phyloP scores from a whole-genome alignment of 2,113 vertebrate genomes.

The Pycnonotus jocosus region DNA sequence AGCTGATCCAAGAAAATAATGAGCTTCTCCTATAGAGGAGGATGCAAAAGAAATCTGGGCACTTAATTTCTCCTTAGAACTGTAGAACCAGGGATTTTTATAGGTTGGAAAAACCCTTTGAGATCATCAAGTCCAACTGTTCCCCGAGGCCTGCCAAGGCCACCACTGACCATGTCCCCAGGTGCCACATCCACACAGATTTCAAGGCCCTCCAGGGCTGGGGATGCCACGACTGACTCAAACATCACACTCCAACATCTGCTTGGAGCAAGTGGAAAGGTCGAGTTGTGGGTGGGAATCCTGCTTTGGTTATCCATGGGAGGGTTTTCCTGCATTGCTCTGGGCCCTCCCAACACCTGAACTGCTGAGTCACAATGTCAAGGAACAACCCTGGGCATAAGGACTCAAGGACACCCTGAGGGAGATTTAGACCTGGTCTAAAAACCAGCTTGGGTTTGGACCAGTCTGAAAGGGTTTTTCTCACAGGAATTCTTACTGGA shows the following conservation, averaged over 20 bases:
- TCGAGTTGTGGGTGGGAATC: neutral
- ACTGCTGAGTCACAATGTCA: accelerated
- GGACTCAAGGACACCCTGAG: neutral
- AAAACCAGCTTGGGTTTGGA: neutral
- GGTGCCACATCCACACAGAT: neutral
- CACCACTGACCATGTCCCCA: neutral
- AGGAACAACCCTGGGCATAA: neutral
- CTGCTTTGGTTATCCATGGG: neutral
- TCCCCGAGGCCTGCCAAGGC: neutral
- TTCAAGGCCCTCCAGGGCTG: neutral
- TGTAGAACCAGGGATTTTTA: neutral
- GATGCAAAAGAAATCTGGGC: neutral
- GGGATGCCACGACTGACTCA: neutral
- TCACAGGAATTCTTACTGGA: neutral
- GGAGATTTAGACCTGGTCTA: neutral
- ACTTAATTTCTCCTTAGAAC: neutral
- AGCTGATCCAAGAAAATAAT: neutral
- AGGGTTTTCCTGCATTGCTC: neutral
- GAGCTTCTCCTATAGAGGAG: neutral
- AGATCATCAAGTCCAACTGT: neutral
- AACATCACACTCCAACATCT: neutral
- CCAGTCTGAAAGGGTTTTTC: neutral
- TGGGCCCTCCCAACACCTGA: neutral
- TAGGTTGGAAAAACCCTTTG: neutral
- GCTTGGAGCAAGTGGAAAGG: neutral